Percentiles rank a stretch among this genome's conserved stretches.
Conservation (phyloP, 2,888 invertebrate genomes). For the Coenonympha glycerion region DNA sequence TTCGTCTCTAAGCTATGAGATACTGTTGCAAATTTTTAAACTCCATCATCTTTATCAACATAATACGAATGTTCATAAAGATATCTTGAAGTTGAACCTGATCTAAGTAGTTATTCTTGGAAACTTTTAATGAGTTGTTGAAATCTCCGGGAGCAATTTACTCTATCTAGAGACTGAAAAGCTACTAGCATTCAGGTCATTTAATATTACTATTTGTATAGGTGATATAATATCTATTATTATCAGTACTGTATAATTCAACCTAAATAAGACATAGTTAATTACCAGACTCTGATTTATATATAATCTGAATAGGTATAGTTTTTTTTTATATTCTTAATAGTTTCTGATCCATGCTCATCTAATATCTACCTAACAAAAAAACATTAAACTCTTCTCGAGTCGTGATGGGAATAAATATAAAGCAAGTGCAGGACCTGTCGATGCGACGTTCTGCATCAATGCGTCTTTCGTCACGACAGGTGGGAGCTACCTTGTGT, state of each 20-base stretch:
- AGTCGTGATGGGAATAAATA: slow-evolving; percentile 17
- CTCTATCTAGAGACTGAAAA: neutral
- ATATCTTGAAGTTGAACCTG: neutral
- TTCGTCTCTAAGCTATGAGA: no score
- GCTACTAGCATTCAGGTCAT: neutral
- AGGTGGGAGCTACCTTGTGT: slow-evolving; percentile 43
- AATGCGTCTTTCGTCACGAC: slow-evolving; percentile 56
- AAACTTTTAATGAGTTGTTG: neutral
- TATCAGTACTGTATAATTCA: no score
- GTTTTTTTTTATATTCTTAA: no score
- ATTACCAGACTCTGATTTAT: no score
- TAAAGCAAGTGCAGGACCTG: slow-evolving; percentile 35
- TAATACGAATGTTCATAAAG: no score
- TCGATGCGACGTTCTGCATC: slow-evolving; percentile 48
- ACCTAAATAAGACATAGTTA: no score
- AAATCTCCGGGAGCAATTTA: neutral
- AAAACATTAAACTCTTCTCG: neutral
- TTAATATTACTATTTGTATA: no score
- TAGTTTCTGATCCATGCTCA: neutral
- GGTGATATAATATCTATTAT: no score
- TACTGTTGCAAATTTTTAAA: no score
- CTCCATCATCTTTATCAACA: no score
- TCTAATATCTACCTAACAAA: no score
- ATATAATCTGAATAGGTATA: no score
- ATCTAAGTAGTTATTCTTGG: neutral